Evolutionary conservation across 2,797 vertebrate genomes (phyloP).

Genomic region (Strix occidentalis): DNA sequence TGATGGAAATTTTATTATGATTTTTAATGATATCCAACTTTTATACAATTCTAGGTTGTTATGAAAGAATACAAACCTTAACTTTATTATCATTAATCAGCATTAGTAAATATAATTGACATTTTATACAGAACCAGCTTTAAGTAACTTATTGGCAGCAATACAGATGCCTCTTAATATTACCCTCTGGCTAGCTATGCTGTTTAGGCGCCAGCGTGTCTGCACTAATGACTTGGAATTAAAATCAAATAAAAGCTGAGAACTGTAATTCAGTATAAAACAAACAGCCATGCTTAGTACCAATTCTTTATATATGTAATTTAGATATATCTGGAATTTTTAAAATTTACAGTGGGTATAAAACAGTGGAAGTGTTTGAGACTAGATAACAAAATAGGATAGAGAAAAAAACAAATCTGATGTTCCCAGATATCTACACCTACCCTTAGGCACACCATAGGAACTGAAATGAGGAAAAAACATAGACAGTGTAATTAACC

Average conservation of each 20-base stretch:
- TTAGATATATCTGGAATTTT: not conserved
- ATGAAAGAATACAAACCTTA: conserved; percentile 17
- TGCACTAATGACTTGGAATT: conserved; percentile 62
- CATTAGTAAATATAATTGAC: conserved; percentile 68
- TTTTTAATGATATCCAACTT: conserved; percentile 9
- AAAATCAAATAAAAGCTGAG: conserved; percentile 68
- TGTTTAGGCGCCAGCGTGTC: conserved; percentile 42
- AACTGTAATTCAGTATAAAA: conserved; percentile 32
- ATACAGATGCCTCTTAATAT: conserved; percentile 58
- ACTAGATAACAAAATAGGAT: not conserved
- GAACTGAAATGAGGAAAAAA: conserved; percentile 40
- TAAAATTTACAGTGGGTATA: not conserved
- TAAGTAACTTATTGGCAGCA: conserved; percentile 67
- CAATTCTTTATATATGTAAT: not conserved
- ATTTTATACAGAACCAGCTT: conserved; percentile 60
- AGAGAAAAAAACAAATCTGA: not conserved
- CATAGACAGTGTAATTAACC: conserved; percentile 45
- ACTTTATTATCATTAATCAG: conserved; percentile 58
- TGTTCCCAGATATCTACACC: conserved; percentile 1
- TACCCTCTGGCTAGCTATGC: conserved; percentile 48
- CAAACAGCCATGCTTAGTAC: conserved; percentile 39
- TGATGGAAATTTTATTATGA: not conserved
- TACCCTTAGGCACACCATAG: conserved; percentile 27
- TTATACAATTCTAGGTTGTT: not conserved
- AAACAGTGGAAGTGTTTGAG: not conserved